Evolutionary conservation across 2,888 invertebrate genomes (phyloP).

Genomic region (Himalopsyche anomala): DNA sequence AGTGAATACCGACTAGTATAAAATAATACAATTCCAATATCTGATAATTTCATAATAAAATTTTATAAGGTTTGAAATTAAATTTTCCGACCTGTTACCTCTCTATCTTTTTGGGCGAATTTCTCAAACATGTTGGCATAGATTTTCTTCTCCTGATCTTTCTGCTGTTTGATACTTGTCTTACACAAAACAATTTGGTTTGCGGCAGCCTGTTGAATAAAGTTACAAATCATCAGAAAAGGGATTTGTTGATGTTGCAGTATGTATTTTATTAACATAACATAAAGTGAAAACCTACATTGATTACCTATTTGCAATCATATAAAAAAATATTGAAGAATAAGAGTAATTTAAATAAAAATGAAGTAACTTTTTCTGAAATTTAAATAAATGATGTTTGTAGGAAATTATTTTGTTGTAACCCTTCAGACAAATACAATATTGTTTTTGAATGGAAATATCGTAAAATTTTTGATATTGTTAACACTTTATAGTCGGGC

Average conservation of each 20-base stretch:
- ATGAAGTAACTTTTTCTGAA: too few relatives aligned
- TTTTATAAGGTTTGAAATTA: constrained; percentile 1
- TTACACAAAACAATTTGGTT: constrained; percentile 86
- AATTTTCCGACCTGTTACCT: constrained; percentile 79
- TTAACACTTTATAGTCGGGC: too few relatives aligned
- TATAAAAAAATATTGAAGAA: not conserved
- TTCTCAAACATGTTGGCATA: constrained; percentile 98
- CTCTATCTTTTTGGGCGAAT: constrained; percentile 87
- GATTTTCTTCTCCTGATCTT: constrained; percentile 88
- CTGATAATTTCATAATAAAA: not conserved
- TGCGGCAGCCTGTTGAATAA: constrained; percentile 81
- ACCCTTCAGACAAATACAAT: not conserved
- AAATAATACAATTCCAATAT: not conserved
- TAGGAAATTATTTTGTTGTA: too few relatives aligned
- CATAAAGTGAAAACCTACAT: not conserved
- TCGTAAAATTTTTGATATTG: too few relatives aligned
- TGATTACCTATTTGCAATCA: not conserved
- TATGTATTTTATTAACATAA: not conserved
- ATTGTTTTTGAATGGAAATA: too few relatives aligned
- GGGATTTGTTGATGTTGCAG: not conserved
- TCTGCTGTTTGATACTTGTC: constrained; percentile 84
- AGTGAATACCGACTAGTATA: not conserved
- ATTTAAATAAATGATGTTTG: too few relatives aligned
- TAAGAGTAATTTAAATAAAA: too few relatives aligned
- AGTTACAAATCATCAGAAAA: not conserved